Evolutionary conservation across 2,797 vertebrate species (phyloP).

Genomic region (Pteropus rufus): DNA sequence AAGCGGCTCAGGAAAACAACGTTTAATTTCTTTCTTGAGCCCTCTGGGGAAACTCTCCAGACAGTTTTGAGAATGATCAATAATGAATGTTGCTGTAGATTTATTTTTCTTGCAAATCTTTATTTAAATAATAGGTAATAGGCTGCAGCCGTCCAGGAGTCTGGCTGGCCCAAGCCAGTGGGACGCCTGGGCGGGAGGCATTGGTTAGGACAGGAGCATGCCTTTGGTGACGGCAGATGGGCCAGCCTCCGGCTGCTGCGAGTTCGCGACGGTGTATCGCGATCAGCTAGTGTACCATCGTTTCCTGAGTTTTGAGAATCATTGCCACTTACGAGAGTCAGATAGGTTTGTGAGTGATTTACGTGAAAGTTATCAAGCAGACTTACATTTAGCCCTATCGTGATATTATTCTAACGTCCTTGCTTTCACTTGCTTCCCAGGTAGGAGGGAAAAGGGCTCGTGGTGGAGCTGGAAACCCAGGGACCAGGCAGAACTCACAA

Average conservation of each 20-base stretch:
- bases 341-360: neutral
- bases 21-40: slow-evolving; percentile 75
- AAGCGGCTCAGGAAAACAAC: slow-evolving; percentile 72
- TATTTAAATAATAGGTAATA: slow-evolving; percentile 62
- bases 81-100: slow-evolving; percentile 75
- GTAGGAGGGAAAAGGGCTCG: neutral
- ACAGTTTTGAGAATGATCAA: slow-evolving; percentile 76
- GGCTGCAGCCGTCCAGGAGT: neutral
- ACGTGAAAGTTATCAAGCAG: neutral
- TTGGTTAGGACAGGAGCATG: neutral
- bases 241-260: neutral
- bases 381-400: neutral
- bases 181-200: neutral
- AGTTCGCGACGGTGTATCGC: fast-evolving
- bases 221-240: neutral
- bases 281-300: neutral
- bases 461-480: neutral
- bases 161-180: neutral
- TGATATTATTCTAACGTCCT: neutral
- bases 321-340: neutral
- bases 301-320: neutral
- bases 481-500: neutral
- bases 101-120: slow-evolving; percentile 72
- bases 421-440: neutral
- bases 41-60: slow-evolving; percentile 75